Evolutionary conservation across 92 coral and sea anemone species (phyloP), one percentile per base, ranked within the genome.

Genomic region (Scolanthus callimorphus): DNA sequence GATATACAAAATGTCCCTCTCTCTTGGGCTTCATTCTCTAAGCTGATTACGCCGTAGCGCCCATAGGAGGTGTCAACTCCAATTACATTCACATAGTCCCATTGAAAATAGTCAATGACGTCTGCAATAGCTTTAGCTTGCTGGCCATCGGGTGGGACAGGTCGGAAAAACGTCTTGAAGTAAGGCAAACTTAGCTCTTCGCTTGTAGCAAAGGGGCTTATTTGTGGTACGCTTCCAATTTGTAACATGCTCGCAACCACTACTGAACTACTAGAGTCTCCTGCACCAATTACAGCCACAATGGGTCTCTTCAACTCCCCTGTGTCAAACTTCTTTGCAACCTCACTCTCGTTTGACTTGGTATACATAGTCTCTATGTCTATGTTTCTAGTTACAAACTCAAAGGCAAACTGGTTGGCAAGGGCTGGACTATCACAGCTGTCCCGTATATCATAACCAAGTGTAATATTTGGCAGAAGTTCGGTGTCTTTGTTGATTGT

Each of bases 1-100:
- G 77, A 69, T 2, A 87, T 82, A 25, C 90, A 87, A 68, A 77
- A 87, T 6, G 95, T 77, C 49, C 70, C 60, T 45, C 83, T 69
- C 19, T 72, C 63, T 4, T 71, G 72, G 3, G 96, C 79, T 27
- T 88, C 97, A 1, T 66, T 59, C 34, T 79, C 95, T 60, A 91
- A 28, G 2, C 77, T 76, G 34, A 77, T 37, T 2, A 76, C 64
- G 0, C 96, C 97, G 29, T 73, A 73, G 25, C 74, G 44, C 0
- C 97, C 97, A 30, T 87, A 87, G 4, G 96, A 79, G 0, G 77
- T 79, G 19, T 88, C 97, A 3, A 71, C 78, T 12, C 90, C 84
- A 10, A 91, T 66, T 8, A 80, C 68, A 1, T 70, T 51, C 29
- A 87, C 90, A 20, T 91, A 91, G 13, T 83, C 80, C 97, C 97